Conservation (phyloP, 2,113 vertebrate species). For the Hipposideros armiger region DNA sequence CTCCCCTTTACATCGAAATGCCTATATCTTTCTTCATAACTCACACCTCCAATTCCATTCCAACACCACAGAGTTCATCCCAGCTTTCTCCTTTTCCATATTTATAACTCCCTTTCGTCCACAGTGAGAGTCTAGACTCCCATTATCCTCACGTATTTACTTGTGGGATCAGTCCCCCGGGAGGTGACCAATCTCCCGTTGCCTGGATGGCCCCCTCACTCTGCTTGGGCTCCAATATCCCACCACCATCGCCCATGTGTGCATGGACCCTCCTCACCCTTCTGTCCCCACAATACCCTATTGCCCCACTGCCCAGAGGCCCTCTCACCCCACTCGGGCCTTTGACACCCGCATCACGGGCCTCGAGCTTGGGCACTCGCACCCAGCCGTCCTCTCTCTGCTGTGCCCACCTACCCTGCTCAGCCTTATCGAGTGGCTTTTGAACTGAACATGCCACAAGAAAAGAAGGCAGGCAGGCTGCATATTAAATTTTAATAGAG, state of each 20-base stretch:
- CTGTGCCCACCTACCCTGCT: neutral
- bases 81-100: neutral
- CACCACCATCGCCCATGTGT: neutral
- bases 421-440: neutral
- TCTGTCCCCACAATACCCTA: neutral
- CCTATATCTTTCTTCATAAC: fast-evolving
- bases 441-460: neutral
- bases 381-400: neutral
- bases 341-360: fast-evolving
- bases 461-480: neutral
- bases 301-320: fast-evolving
- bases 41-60: neutral
- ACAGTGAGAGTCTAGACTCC: neutral
- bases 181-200: fast-evolving
- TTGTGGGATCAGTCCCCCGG: neutral
- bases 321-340: neutral
- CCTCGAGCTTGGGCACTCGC: fast-evolving
- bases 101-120: neutral
- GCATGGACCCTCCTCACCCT: no score
- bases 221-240: neutral
- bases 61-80: no score
- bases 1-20: fast-evolving
- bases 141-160: neutral
- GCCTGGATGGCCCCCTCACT: neutral
- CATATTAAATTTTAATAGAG: neutral